Base-by-base conservation (phyloP, 2,888 invertebrate species). In the Tanypteryx hageni region DNA sequence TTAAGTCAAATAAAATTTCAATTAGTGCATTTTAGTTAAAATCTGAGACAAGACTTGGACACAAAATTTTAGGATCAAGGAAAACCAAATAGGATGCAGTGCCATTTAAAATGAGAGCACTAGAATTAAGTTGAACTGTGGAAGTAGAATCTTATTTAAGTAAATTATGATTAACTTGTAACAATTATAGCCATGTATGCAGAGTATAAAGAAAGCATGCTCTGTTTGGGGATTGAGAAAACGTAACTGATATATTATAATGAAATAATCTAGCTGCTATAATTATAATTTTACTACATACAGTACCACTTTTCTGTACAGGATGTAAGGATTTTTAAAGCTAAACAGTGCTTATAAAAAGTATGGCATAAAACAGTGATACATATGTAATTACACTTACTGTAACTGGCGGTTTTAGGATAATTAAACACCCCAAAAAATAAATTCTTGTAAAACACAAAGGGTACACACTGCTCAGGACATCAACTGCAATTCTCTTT, bases 91-190 rank as follows among this genome's bases (percentile, higher is more conserved):
- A 89, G 27, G 61, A 68, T 89, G 64, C 44, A 22, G 89, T 89
- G 64, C 89, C n/a, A 11, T 44, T 89, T 89, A 68, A 89, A 64
- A 44, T 59, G 27, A 68, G 18, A 89, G 56, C 44, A 89, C 44
- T 89, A 16, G n/a, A 83, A 83, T 83, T 83, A 44, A 83, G 83
- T 83, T 83, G 56, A 83, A 83, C 83, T 83, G 83, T 89, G 44
- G 64, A 31, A 89, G 61, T 89, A 44, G 89, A 89, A 76, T 13
- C 22, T 27, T 27, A 27, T 27, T 27, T 27, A 76, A 76, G 22
- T 27, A 76, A 76, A 76, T 27, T 27, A 13, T 76, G 44, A 44
- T 10, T 11, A 27, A 76, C 22, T 76, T 22, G 22, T 76, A 76
- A 76, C 22, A 76, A 76, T 27, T 76, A 76, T 22, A 76, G 27